These are phyloP conservation scores for Panthera leo DNA, from an alignment of 2,113 vertebrate genomes.

Conservation along the genomic window DNA sequence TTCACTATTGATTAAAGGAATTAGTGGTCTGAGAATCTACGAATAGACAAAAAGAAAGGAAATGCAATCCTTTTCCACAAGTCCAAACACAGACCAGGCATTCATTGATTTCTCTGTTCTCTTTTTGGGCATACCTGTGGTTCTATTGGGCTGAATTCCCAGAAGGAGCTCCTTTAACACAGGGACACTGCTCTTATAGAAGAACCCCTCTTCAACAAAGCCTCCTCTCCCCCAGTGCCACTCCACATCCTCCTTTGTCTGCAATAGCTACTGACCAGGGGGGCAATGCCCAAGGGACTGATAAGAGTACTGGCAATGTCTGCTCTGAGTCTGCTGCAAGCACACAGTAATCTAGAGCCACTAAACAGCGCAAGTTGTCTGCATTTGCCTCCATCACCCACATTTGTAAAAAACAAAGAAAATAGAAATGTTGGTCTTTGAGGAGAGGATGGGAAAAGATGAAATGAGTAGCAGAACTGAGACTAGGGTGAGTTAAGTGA, in stretches of 20 bases:
- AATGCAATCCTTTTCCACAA: conserved; percentile 68
- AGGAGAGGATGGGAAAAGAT: background rate
- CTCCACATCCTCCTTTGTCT: background rate
- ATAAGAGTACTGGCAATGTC: background rate
- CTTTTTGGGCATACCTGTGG: conserved; percentile 62
- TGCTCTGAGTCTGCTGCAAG: background rate
- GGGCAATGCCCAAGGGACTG: background rate
- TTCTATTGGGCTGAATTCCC: conserved; percentile 31
- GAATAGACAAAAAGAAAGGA: conserved; percentile 68
- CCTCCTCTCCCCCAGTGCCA: too few relatives aligned
- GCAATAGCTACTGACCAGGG: background rate
- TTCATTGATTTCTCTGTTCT: conserved; percentile 21
- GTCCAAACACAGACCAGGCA: conserved; percentile 61
- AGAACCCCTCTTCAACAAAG: background rate
- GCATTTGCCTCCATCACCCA: background rate
- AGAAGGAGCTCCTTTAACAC: background rate
- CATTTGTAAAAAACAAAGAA: background rate
- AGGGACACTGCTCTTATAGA: background rate
- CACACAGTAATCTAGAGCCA: background rate
- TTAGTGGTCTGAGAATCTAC: conserved; percentile 65
- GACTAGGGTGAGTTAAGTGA: background rate
- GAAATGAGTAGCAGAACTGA: background rate
- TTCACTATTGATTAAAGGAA: conserved; percentile 77
- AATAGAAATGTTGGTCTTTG: background rate
- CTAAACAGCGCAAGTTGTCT: background rate